Conservation (phyloP, 2,888 invertebrate genomes). For the Drosophila koepferae region DNA sequence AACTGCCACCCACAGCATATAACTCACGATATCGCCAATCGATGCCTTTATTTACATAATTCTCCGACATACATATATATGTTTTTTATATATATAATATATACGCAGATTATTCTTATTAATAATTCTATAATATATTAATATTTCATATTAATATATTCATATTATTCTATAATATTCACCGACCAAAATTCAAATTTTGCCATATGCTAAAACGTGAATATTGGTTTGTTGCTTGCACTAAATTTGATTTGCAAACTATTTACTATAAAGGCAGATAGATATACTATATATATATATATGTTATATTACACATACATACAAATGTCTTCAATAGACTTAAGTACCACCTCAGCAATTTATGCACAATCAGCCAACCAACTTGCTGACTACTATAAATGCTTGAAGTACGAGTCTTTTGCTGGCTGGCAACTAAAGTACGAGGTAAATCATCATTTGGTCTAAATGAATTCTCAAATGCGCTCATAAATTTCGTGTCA, state of each 20-base stretch:
- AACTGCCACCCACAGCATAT: no score
- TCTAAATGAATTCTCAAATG: constrained; percentile 51
- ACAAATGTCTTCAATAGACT: not conserved
- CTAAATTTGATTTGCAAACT: not conserved
- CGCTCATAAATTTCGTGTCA: constrained; percentile 53
- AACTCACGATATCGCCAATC: no score
- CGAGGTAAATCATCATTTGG: constrained; percentile 46
- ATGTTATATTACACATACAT: not conserved
- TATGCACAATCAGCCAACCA: constrained; percentile 25
- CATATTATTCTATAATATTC: no score
- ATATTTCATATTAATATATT: no score
- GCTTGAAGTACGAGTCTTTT: constrained; percentile 3
- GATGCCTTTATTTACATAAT: no score
- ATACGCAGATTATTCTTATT: no score
- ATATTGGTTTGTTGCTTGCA: not conserved
- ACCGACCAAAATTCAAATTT: not conserved
- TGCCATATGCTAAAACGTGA: not conserved
- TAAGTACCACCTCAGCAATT: constrained; percentile 35
- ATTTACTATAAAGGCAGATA: constrained; percentile 2
- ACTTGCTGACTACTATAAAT: constrained; percentile 36
- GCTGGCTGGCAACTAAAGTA: constrained; percentile 14
- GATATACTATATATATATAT: not conserved
- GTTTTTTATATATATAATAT: no score
- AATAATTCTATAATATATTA: no score
- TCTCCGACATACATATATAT: no score